Percentiles rank a stretch among this genome's conserved stretches.
phyloP scores from a whole-genome alignment of 2,888 invertebrate genomes.

The Empis livida region DNA sequence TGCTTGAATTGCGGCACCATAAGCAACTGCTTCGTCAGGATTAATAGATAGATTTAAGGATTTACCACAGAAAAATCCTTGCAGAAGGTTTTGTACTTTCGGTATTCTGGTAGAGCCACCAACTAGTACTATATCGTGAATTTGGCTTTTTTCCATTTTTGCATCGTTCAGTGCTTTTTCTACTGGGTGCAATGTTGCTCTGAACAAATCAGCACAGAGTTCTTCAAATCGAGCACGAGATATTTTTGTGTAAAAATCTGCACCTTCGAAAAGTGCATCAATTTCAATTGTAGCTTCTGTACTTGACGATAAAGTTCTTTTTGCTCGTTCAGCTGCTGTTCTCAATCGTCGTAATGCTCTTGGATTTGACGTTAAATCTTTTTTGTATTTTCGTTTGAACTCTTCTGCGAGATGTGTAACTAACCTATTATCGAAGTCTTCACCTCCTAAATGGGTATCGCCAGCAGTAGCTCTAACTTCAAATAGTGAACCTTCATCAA shows the following conservation, averaged over 20 bases:
- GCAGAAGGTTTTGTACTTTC: constrained; percentile 58
- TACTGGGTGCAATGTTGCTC: constrained; percentile 56
- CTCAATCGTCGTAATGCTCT: constrained; percentile 53
- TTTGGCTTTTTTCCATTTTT: constrained; percentile 55
- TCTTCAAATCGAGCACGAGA: constrained; percentile 61
- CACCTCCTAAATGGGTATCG: constrained; percentile 84
- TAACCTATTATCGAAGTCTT: constrained; percentile 79
- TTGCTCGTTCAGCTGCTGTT: constrained; percentile 65
- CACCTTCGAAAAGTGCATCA: constrained; percentile 57
- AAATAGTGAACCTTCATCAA: constrained; percentile 76
- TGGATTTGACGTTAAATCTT: constrained; percentile 50
- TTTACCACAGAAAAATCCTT: constrained; percentile 63
- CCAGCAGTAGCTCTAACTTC: constrained; percentile 89
- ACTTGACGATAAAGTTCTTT: constrained; percentile 64
- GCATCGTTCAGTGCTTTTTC: constrained; percentile 62
- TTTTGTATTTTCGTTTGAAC: constrained; percentile 65
- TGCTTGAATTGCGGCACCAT: constrained; percentile 61
- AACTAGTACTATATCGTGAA: constrained; percentile 68
- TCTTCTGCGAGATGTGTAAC: constrained; percentile 75
- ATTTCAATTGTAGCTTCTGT: constrained; percentile 64
- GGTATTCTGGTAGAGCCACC: constrained; percentile 72
- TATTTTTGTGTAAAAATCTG: constrained; percentile 55
- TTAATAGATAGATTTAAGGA: constrained; percentile 59
- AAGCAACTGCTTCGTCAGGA: constrained; percentile 69
- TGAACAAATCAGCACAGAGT: constrained; percentile 52